Evolutionary conservation across 2,797 vertebrate genomes (phyloP).

Genomic region (Xenentodon cancila): DNA sequence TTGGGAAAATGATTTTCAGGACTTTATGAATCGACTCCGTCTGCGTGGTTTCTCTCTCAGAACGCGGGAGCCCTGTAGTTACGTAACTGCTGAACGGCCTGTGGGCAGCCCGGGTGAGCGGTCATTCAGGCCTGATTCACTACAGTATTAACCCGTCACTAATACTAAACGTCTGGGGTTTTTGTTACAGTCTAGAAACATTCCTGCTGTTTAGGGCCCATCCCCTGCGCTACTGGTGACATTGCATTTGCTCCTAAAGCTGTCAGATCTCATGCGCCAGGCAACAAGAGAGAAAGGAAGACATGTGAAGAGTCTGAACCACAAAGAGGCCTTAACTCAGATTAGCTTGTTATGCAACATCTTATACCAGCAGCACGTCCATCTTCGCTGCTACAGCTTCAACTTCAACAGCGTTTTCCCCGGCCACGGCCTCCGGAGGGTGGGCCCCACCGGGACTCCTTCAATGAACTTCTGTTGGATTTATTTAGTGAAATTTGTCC

Average conservation of each 20-base stretch:
- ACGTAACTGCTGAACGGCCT: constrained; percentile 45
- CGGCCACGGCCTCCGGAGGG: neutral
- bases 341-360: constrained; percentile 68
- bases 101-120: constrained; percentile 46
- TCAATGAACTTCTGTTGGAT: neutral
- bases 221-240: neutral
- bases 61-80: constrained; percentile 20
- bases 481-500: neutral
- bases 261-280: constrained; percentile 15
- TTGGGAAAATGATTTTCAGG: constrained; percentile 24
- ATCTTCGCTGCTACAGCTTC: constrained; percentile 19
- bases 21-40: constrained; percentile 55
- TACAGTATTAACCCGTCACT: constrained; percentile 19
- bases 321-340: constrained; percentile 58
- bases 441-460: neutral
- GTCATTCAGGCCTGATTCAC: constrained; percentile 59
- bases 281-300: constrained; percentile 30
- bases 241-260: constrained; percentile 11
- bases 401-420: constrained; percentile 1
- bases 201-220: neutral
- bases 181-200: constrained; percentile 4
- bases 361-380: constrained; percentile 46
- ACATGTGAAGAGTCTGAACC: constrained; percentile 40
- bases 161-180: too few relatives aligned
- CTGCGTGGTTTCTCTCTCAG: constrained; percentile 40